A percentile compares a stretch with the other conserved stretches of the same genome.
Evolutionary conservation across 2,113 vertebrate species (phyloP).

Genomic region (Cyanoliseus patagonus): DNA sequence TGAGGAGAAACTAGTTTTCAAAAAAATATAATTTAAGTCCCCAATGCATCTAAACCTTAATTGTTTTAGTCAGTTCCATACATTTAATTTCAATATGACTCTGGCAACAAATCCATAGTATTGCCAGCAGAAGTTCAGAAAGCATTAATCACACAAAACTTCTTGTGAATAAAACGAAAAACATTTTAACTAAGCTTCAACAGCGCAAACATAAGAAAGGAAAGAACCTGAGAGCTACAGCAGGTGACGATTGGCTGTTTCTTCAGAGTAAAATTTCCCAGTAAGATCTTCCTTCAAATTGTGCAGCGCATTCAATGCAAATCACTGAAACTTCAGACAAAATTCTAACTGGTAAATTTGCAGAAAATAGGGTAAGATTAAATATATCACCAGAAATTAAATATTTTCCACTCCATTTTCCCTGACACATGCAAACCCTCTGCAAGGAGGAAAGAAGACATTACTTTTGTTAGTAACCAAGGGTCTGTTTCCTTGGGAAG

Average conservation of each 20-base stretch:
- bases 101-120: neutral
- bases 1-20: neutral
- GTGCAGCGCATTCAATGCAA: neutral
- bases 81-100: neutral
- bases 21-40: neutral
- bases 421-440: neutral
- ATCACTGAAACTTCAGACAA: neutral
- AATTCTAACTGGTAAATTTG: neutral
- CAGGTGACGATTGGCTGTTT: neutral
- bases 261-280: neutral
- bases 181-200: neutral
- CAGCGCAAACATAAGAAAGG: neutral
- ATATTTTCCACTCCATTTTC: neutral
- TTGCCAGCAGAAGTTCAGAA: neutral
- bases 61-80: neutral
- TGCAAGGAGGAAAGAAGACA: neutral
- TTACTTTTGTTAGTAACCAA: neutral
- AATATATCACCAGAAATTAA: neutral
- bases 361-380: neutral
- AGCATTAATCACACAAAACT: neutral
- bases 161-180: neutral
- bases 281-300: neutral
- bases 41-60: neutral
- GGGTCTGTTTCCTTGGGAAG: neutral
- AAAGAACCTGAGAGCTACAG: neutral